A percentile compares a stretch with the other conserved stretches of the same genome.
Evolutionary conservation across 1,140 invertebrate species (phyloP).

Genomic region (Drosophila teissieri): DNA sequence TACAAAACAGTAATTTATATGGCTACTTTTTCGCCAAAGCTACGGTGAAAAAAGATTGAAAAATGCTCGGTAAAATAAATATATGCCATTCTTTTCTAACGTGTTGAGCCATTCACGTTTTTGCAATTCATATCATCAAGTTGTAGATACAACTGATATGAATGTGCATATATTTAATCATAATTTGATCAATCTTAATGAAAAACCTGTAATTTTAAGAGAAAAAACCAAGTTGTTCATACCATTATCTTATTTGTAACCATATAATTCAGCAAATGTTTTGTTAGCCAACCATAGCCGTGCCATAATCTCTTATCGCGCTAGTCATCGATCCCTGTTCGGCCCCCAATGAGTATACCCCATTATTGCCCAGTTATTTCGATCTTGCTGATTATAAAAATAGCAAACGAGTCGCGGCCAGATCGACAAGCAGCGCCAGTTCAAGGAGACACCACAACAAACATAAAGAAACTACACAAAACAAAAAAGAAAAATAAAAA

Average conservation of each 20-base stretch:
- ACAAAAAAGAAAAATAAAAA: neutral
- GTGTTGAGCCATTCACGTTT: neutral
- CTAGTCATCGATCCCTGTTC: slow-evolving; percentile 5
- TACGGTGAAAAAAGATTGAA: no score
- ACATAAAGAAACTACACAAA: neutral
- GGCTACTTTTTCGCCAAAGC: no score
- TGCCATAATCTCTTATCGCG: slow-evolving; percentile 7
- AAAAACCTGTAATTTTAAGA: neutral
- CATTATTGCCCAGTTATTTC: slow-evolving; percentile 30
- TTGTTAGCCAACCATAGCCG: slow-evolving; percentile 7
- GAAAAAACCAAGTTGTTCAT: neutral
- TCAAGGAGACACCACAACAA: slow-evolving; percentile 45
- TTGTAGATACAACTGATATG: neutral
- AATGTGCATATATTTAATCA: neutral
- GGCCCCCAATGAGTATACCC: slow-evolving; percentile 36
- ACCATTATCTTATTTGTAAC: slow-evolving; percentile 14
- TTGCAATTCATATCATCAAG: neutral
- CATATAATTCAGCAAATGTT: slow-evolving; percentile 14
- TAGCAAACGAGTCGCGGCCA: slow-evolving; percentile 80
- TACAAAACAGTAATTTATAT: no score
- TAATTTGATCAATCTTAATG: neutral
- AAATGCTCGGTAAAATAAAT: no score
- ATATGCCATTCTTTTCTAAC: no score
- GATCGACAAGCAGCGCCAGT: slow-evolving; percentile 54
- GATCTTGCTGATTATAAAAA: slow-evolving; percentile 69